Percentiles rank a stretch among this genome's conserved stretches.
Evolutionary conservation across 35 echinoderm and acorn worm genomes (phyloP).

Genomic region (Apostichopus parvimensis): DNA sequence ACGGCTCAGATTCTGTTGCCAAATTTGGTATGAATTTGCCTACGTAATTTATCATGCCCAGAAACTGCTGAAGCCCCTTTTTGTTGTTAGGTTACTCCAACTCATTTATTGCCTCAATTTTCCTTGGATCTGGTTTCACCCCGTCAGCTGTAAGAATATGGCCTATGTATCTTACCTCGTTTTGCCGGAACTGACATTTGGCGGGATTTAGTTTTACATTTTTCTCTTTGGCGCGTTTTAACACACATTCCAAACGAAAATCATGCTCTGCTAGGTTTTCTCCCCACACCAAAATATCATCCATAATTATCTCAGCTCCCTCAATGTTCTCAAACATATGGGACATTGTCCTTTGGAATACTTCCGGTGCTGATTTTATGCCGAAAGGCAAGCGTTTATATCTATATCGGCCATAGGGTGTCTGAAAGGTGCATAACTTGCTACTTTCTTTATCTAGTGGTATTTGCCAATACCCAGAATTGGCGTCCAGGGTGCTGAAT

Average conservation of each 20-base stretch:
- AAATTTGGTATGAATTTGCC: constrained; percentile 3
- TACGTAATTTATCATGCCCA: constrained; percentile 40
- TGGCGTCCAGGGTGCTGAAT: too few relatives aligned
- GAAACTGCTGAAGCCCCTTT: constrained; percentile 17
- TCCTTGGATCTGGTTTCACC: constrained; percentile 34
- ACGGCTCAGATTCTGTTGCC: not conserved
- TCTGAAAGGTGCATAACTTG: constrained; percentile 2
- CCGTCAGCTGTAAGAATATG: constrained; percentile 42
- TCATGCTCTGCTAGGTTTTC: constrained; percentile 24
- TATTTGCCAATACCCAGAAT: not conserved
- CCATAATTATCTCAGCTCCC: constrained; percentile 39
- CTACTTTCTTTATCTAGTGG: too few relatives aligned
- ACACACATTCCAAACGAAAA: not conserved
- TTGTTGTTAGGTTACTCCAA: not conserved
- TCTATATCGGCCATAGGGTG: constrained; percentile 43
- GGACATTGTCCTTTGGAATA: constrained; percentile 41
- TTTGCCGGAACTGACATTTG: constrained; percentile 44
- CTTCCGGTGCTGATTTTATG: constrained; percentile 51
- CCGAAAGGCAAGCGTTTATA: constrained; percentile 58
- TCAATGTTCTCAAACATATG: constrained; percentile 51
- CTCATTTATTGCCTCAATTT: constrained; percentile 11
- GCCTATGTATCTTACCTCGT: constrained; percentile 18
- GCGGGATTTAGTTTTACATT: constrained; percentile 43
- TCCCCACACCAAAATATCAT: constrained; percentile 59
- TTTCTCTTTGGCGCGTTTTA: not conserved